Percentiles rank a stretch among this genome's conserved stretches.
Evolutionary conservation across 2,113 vertebrate species (phyloP).

Genomic region (Clarias macrocephalus): DNA sequence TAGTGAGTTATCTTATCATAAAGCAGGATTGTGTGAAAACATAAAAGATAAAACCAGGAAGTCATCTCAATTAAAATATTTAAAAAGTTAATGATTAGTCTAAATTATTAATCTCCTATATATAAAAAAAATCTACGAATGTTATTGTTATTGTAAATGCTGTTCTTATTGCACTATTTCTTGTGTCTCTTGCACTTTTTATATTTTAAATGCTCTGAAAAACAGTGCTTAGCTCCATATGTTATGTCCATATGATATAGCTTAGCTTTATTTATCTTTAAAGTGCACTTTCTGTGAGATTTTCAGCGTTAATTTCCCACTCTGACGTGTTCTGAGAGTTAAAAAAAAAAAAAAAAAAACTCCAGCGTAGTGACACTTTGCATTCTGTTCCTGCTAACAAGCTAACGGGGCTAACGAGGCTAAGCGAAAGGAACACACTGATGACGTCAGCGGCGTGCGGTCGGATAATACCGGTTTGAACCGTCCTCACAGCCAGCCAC

Average conservation of each 20-base stretch:
- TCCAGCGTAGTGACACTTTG: neutral
- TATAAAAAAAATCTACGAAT: neutral
- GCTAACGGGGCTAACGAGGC: neutral
- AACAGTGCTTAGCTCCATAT: neutral
- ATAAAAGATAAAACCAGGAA: neutral
- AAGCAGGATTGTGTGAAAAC: neutral
- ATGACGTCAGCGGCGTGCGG: neutral
- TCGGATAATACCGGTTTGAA: constrained; percentile 24
- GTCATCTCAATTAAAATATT: neutral
- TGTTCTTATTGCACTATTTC: too few species aligned
- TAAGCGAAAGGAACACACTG: constrained; percentile 17
- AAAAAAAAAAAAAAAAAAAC: neutral
- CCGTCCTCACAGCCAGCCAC: neutral
- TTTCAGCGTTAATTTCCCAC: neutral
- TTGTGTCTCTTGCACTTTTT: neutral
- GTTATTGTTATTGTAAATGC: neutral
- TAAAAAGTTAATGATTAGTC: neutral
- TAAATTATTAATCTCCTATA: neutral
- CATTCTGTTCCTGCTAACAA: neutral
- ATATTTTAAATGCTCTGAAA: neutral
- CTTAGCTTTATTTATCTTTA: neutral
- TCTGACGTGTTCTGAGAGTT: neutral
- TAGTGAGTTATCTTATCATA: neutral
- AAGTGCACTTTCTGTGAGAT: neutral
- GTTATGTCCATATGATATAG: too few species aligned